Percentiles rank a stretch among this genome's conserved stretches.
These are phyloP conservation scores for Bucorvus abyssinicus DNA, from an alignment of 2,797 vertebrate species.

Conservation along the genomic window DNA sequence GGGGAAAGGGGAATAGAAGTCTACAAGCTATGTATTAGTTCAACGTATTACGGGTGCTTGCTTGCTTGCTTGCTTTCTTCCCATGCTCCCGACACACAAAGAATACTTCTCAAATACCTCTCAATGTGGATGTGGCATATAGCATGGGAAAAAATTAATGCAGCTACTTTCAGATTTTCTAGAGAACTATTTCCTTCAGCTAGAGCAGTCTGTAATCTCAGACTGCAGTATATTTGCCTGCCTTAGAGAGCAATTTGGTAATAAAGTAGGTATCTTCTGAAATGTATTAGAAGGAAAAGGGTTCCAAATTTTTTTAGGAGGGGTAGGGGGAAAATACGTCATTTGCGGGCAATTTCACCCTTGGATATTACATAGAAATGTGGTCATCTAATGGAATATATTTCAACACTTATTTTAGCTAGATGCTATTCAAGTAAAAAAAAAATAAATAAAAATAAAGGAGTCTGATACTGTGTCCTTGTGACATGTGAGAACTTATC, in stretches of 20 bases:
- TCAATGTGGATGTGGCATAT: neutral
- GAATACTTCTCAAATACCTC: neutral
- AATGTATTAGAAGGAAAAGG: neutral
- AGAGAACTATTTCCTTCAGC: neutral
- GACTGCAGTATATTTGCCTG: neutral
- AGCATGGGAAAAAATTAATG: neutral
- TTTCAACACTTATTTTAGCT: neutral
- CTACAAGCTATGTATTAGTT: neutral
- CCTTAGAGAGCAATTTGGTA: neutral
- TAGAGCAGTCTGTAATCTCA: neutral
- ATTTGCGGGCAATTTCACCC: neutral
- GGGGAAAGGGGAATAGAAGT: neutral
- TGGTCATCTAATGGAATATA: neutral
- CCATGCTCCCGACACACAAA: neutral
- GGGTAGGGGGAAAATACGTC: rapidly evolving
- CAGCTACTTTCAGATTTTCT: neutral
- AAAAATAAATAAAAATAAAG: neutral
- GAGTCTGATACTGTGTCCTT: neutral
- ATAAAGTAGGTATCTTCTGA: neutral
- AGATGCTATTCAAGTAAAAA: neutral
- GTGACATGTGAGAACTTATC: neutral
- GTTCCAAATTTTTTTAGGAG: neutral
- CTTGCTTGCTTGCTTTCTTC: neutral
- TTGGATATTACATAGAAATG: neutral
- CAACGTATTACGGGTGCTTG: neutral